Base-by-base conservation (phyloP, 2,888 invertebrate genomes). In the Patella caerulea region DNA sequence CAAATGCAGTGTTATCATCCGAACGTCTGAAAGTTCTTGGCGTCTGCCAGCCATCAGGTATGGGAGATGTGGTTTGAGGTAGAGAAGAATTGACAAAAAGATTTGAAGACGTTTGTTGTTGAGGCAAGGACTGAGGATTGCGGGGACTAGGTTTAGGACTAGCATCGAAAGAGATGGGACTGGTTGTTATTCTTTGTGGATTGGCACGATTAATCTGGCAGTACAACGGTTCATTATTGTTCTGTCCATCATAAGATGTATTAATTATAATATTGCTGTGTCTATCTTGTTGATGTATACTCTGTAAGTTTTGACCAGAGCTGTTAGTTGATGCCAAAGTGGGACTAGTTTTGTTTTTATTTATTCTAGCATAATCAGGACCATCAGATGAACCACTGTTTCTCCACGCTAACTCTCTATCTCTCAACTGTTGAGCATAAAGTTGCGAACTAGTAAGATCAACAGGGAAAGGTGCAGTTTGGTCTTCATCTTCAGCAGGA, bases 61-160 rank as follows among this genome's bases (percentile, higher is more conserved):
- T 19, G 19, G 65, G 65, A 65, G 65, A 65, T 9, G 45, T 45
- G 9, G 45, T 7, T 19, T 19, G 65, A 65, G 65, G 65, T 65
- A 65, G 65, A 3, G 65, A 65, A 12, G 9, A 24, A 11, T 65
- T 65, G 12, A 24, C 24, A 24, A 24, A 65, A 14, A 65, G 19
- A 12, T 19, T 19, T n/a, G 65, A 24, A 24, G 65, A 65, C 11
- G 24, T 24, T 24, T 65, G 19, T 4, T 9, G 65, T 65, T 65
- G 65, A 24, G 65, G 24, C 12, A 73, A 45, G 76, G 76, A 79
- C 70, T 80, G 80, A 34, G 74, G 65, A 34, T 78, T 78, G 74
- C 81, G 79, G 14, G 78, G 71, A 73, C 59, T 71, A n/a, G 78
- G 74, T 72, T 78, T 79, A 12, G 83, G 83, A 82, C 83, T 83